Conservation (phyloP, 92 coral and sea anemone species). For the Blastomussa wellsi region DNA sequence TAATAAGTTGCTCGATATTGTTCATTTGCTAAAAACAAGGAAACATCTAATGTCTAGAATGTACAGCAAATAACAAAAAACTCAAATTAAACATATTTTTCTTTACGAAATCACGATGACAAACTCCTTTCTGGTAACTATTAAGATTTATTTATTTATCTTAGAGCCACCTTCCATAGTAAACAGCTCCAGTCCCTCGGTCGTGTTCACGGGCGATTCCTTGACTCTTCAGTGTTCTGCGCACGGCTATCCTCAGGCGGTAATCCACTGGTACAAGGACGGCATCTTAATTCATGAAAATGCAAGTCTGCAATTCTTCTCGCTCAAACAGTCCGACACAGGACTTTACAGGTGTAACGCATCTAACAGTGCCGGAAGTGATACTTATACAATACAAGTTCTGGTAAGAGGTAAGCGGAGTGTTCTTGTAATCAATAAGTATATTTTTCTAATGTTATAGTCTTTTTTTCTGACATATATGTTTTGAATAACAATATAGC, state of each 20-base stretch:
- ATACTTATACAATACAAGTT: background rate
- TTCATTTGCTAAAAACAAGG: no score
- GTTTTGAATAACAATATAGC: no score
- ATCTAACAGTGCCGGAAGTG: slow-evolving; percentile 17
- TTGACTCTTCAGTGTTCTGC: slow-evolving; percentile 16
- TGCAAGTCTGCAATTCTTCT: slow-evolving; percentile 7
- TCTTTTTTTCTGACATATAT: background rate
- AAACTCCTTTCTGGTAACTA: background rate
- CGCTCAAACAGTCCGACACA: slow-evolving; percentile 14
- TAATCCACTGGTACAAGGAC: slow-evolving; percentile 27
- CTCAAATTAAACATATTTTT: no score
- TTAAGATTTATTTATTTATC: background rate
- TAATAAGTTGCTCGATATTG: no score
- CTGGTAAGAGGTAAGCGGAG: slow-evolving; percentile 16
- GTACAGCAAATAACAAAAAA: no score
- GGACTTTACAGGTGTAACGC: slow-evolving; percentile 17
- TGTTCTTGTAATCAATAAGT: background rate
- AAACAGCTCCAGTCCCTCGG: background rate
- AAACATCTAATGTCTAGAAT: no score
- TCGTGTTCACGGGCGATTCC: slow-evolving; percentile 18
- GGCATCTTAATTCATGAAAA: background rate
- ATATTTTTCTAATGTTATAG: background rate
- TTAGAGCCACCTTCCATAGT: slow-evolving; percentile 14
- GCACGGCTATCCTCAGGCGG: slow-evolving; percentile 16
- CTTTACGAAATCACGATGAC: background rate